Evolutionary conservation across 2,797 vertebrate genomes (phyloP).

Genomic region (Scolopax rusticola): DNA sequence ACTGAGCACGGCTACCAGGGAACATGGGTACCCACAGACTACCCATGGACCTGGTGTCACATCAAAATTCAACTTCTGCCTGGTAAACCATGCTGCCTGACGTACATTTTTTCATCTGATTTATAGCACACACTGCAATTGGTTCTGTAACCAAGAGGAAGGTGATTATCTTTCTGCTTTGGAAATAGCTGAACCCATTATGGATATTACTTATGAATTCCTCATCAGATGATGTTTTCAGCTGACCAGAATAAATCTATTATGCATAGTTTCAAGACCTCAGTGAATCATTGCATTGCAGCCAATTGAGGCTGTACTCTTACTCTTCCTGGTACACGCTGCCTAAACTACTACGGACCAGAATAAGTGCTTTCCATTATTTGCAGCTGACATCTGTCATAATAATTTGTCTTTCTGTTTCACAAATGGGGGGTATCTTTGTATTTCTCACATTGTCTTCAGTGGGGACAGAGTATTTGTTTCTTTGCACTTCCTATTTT

Average conservation of each 20-base stretch:
- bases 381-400: background rate
- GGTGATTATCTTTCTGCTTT: background rate
- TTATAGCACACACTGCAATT: background rate
- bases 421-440: background rate
- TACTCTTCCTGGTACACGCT: background rate
- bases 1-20: background rate
- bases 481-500: background rate
- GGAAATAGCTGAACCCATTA: background rate
- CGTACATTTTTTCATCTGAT: background rate
- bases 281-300: background rate
- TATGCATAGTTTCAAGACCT: background rate
- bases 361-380: constrained; percentile 14
- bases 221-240: constrained; percentile 23
- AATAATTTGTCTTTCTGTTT: constrained; percentile 28
- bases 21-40: background rate
- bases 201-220: background rate
- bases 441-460: constrained; percentile 27
- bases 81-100: background rate
- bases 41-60: background rate
- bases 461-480: background rate
- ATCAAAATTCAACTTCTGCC: background rate
- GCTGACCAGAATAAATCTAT: constrained; percentile 19
- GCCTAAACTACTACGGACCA: background rate
- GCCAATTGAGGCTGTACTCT: background rate
- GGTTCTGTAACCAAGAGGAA: background rate